These are phyloP conservation scores for Tachycineta bicolor DNA, from an alignment of 2,113 vertebrate genomes.

Conservation along the genomic window DNA sequence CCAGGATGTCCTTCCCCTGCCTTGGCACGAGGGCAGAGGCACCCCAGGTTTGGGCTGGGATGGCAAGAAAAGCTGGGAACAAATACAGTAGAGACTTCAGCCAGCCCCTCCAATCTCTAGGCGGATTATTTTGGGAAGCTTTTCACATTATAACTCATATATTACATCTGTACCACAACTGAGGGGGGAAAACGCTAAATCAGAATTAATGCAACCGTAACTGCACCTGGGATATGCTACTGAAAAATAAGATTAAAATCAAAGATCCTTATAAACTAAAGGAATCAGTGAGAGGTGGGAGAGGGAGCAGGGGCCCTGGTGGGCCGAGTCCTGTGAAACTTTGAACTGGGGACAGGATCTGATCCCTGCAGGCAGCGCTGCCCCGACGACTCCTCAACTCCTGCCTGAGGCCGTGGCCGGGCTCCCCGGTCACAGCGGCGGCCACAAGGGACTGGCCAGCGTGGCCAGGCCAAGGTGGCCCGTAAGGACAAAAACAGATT, in stretches of 20 bases:
- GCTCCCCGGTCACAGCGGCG: not conserved
- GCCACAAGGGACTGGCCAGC: not conserved
- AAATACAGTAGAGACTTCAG: conserved; percentile 34
- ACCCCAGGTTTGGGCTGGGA: not conserved
- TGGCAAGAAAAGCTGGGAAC: conserved; percentile 27
- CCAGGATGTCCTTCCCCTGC: not conserved
- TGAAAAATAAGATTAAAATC: conserved; percentile 63
- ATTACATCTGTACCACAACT: conserved; percentile 63
- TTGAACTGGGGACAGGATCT: not conserved
- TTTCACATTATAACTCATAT: conserved; percentile 64
- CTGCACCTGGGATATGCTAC: conserved; percentile 72
- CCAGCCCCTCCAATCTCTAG: conserved; percentile 34
- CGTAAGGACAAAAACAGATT: conserved; percentile 29
- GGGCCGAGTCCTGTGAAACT: conserved; percentile 21
- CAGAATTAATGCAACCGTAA: conserved; percentile 52
- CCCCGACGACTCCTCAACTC: not conserved
- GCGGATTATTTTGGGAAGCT: conserved; percentile 37
- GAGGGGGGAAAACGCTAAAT: conserved; percentile 25
- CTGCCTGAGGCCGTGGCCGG: accelerated
- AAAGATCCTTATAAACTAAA: conserved; percentile 39
- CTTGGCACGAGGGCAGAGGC: not conserved
- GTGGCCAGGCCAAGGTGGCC: conserved; percentile 1
- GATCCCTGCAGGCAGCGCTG: not conserved
- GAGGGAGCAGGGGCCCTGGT: not conserved
- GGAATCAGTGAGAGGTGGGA: conserved; percentile 3